These are phyloP conservation scores for Anomalospiza imberbis DNA, from an alignment of 2,797 vertebrate species.

Conservation along the genomic window DNA sequence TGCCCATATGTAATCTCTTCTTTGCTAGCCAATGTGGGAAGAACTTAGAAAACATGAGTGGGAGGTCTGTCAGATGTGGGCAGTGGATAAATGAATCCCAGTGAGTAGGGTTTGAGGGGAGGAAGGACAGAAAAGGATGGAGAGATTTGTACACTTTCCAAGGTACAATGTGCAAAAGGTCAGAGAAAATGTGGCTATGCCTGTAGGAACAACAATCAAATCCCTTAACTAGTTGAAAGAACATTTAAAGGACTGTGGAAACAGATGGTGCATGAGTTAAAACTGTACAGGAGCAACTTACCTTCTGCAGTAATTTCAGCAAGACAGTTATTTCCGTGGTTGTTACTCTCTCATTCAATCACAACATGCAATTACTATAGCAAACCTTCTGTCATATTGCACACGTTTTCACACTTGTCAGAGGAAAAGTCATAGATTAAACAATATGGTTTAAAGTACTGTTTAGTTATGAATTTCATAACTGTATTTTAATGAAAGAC, in stretches of 20 bases:
- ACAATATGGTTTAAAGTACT: conserved; percentile 48
- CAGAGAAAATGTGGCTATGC: neutral
- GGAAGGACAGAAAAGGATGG: neutral
- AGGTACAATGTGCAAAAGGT: neutral
- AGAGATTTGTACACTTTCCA: neutral
- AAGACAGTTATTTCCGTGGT: conserved; percentile 19
- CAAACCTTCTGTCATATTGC: conserved; percentile 23
- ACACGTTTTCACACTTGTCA: conserved; percentile 39
- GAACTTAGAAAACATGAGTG: neutral
- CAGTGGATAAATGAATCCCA: neutral
- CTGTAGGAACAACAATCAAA: neutral
- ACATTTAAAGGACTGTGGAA: conserved; percentile 37
- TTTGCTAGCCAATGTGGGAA: neutral
- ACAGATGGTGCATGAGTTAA: conserved; percentile 52
- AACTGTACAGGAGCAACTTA: conserved; percentile 50
- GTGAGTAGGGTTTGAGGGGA: neutral
- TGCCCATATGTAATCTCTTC: neutral
- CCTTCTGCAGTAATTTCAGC: conserved; percentile 42
- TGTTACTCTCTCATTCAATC: conserved; percentile 51
- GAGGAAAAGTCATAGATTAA: conserved; percentile 48
- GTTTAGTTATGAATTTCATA: conserved; percentile 37
- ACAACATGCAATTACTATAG: conserved; percentile 57
- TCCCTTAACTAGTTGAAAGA: conserved; percentile 35
- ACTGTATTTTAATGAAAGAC: conserved; percentile 32
- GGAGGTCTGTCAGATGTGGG: neutral